Conservation (phyloP, 2,797 vertebrate genomes). For the Fratercula arctica region DNA sequence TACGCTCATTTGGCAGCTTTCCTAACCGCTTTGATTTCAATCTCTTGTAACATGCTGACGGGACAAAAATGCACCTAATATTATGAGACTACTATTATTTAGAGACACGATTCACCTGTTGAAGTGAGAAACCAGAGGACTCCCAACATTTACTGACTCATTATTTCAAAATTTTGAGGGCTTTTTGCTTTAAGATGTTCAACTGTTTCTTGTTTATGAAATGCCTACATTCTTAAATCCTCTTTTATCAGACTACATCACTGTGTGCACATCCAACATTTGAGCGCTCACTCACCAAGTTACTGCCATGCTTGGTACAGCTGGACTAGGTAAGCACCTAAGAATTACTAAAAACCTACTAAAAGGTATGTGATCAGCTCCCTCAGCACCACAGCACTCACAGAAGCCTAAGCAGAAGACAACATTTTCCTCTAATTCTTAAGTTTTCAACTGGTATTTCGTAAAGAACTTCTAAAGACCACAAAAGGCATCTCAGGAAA, state of each 20-base stretch:
- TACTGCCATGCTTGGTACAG: background rate
- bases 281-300: background rate
- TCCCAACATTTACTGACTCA: background rate
- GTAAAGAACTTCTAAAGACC: background rate
- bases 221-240: background rate
- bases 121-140: conserved; percentile 14
- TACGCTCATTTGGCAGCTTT: conserved; percentile 42
- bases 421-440: background rate
- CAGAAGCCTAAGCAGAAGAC: background rate
- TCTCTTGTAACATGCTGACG: conserved; percentile 24
- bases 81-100: background rate
- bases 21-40: conserved; percentile 21
- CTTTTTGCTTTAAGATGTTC: background rate
- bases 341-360: background rate
- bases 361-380: background rate
- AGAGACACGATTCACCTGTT: background rate
- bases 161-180: background rate
- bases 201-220: background rate
- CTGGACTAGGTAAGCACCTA: background rate
- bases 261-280: background rate
- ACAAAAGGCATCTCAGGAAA: background rate
- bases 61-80: conserved; percentile 21
- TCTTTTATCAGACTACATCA: background rate
- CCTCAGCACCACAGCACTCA: background rate
- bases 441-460: background rate